These are phyloP conservation scores for Chymomyza fuscimana DNA, from an alignment of 2,888 invertebrate genomes.

Conservation along the genomic window DNA sequence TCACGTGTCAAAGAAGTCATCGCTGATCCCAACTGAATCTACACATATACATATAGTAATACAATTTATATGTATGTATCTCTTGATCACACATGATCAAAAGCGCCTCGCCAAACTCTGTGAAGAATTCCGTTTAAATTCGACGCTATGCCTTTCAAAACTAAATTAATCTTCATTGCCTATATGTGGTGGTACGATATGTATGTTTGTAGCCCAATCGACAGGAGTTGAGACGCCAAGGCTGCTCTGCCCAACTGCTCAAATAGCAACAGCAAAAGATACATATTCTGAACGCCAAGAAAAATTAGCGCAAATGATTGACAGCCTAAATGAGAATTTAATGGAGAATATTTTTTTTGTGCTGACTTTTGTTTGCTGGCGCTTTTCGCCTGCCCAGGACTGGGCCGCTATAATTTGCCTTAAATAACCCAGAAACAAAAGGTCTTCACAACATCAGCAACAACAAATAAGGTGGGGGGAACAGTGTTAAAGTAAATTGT, in stretches of 20 bases:
- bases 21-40: not conserved
- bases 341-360: constrained; percentile 65
- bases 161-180: constrained; percentile 72
- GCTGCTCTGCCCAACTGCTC: constrained; percentile 16
- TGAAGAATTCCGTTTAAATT: constrained; percentile 58
- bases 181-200: not conserved
- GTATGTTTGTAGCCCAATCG: constrained; percentile 52
- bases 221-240: constrained; percentile 57
- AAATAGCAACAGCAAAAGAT: constrained; percentile 11
- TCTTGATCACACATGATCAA: constrained; percentile 24
- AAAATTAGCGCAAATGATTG: constrained; percentile 77
- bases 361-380: constrained; percentile 27
- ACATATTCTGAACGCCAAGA: constrained; percentile 42
- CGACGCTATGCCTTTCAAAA: constrained; percentile 53
- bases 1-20: constrained; percentile 42
- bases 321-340: constrained; percentile 79
- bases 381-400: constrained; percentile 26
- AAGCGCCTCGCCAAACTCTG: constrained; percentile 20
- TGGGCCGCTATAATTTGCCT: constrained; percentile 57
- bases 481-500: constrained; percentile 44
- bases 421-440: constrained; percentile 37
- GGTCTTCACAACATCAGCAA: not conserved
- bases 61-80: constrained; percentile 4
- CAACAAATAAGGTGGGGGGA: not conserved
- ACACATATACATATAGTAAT: not conserved